Base-by-base conservation (phyloP, 1,140 invertebrate species). In the Gonatopus flavifemur region DNA sequence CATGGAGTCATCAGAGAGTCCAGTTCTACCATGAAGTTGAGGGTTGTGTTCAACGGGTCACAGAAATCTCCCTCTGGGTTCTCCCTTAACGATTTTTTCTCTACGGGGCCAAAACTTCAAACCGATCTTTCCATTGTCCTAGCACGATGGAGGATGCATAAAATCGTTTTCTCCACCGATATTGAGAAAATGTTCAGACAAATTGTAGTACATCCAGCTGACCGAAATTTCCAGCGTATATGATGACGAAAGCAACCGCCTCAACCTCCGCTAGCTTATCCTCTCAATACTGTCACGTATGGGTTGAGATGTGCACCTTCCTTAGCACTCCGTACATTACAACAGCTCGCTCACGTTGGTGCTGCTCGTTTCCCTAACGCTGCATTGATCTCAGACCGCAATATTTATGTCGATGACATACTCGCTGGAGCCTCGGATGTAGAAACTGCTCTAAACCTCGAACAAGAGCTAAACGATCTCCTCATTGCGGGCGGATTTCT, bases 101-200 rank as follows among this genome's bases (percentile, higher is more conserved):
- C n/a, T n/a, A n/a, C n/a, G n/a, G n/a, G n/a, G n/a, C n/a, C n/a
- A n/a, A n/a, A n/a, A n/a, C n/a, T n/a, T n/a, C n/a, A n/a, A n/a
- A n/a, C n/a, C n/a, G n/a, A n/a, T n/a, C n/a, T n/a, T n/a, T n/a
- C n/a, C n/a, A n/a, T n/a, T n/a, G n/a, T n/a, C n/a, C n/a, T n/a
- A n/a, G n/a, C n/a, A n/a, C n/a, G n/a, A n/a, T n/a, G n/a, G n/a
- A n/a, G n/a, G n/a, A n/a, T n/a, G n/a, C n/a, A n/a, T n/a, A n/a
- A n/a, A n/a, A n/a, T n/a, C n/a, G n/a, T n/a, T 28, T 12, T 28
- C 25, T 33, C 31, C n/a, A n/a, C n/a, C n/a, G 35, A 37, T n/a
- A 10, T 37, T 13, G 10, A 40, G 10, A 48, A 54, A n/a, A 54
- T 54, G 45, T 49, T 54, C 31, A 22, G 52, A n/a, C 45, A 54